Evolutionary conservation across 2,888 invertebrate species (phyloP), one percentile per base, ranked within the genome.

Genomic region (Ophioninae sp.): DNA sequence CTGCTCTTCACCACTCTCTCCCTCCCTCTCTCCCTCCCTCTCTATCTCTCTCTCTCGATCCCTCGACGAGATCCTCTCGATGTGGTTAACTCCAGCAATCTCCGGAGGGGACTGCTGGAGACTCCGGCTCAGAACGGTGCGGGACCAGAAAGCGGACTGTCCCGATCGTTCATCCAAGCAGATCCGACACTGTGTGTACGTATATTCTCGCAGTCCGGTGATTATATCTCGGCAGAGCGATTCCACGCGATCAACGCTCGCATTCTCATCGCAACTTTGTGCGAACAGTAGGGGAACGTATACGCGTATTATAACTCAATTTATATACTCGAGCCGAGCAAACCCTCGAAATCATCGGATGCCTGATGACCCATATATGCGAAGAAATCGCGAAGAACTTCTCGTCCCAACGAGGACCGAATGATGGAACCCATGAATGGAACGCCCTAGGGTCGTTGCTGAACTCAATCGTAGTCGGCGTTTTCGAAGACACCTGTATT

Each of bases 221-320:
- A 51, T 75, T 23, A 63, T 30, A 61, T 44, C 23, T 41, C 22
- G 37, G 9, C 2, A 37, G 22, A 10, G 39, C 63, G 63, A 63
- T 63, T 56, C 23, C n/a, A 51, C 17, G 17, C 51, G 17, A 51
- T 51, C 51, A 17, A 17, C 17, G 51, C 17, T 51, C 51, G 51
- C 44, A 9, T 44, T 44, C 44, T 44, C 44, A 13, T 51, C 51
- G 51, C 51, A 51, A 51, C 51, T 17, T 13, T 51, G 3, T 51
- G 17, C 51, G 51, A 17, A 51, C 6, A 13, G 6, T 51, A 17
- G 6, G 44, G 8, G 44, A 2, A 10, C 9, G 67, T 44, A 51
- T 8, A 63, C 39, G n/a, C 41, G 63, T 72, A 83, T 83, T 79
- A 73, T 79, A 83, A 76, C 67, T 72, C 61, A 80, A 80, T 80